Percentiles rank a stretch among this genome's conserved stretches.
phyloP scores from a whole-genome alignment of 2,888 invertebrate genomes.

The Drosophila meridionalis region DNA sequence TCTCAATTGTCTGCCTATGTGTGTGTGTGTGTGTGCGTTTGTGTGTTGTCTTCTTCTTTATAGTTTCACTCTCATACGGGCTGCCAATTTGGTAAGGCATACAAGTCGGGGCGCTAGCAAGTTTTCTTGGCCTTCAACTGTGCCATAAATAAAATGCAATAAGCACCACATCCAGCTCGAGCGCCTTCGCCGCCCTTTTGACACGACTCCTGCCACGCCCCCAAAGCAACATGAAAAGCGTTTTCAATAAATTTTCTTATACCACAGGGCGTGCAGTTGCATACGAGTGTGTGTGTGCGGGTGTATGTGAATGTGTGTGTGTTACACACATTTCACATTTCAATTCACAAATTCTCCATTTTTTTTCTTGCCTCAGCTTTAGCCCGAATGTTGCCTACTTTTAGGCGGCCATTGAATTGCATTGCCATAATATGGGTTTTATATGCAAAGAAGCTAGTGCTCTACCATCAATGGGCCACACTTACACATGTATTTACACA shows the following conservation, averaged over 20 bases:
- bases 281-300: background rate
- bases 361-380: conserved; percentile 23
- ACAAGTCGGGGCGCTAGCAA: conserved; percentile 48
- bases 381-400: conserved; percentile 55
- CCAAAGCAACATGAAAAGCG: conserved; percentile 24
- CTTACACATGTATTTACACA: background rate
- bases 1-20: conserved; percentile 47
- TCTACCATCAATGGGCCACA: conserved; percentile 26
- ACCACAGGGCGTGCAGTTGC: conserved; percentile 25
- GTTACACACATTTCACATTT: conserved; percentile 50
- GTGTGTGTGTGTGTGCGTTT: conserved; percentile 9
- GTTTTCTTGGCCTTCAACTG: conserved; percentile 68
- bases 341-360: conserved; percentile 51
- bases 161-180: conserved; percentile 30
- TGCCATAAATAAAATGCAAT: conserved; percentile 71
- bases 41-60: conserved; percentile 18
- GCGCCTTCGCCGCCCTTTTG: conserved; percentile 1
- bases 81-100: conserved; percentile 60
- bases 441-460: conserved; percentile 52
- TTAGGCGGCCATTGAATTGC: conserved; percentile 56
- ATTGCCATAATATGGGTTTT: conserved; percentile 64
- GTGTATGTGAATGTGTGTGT: conserved; percentile 15
- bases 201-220: background rate
- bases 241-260: conserved; percentile 61
- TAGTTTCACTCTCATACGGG: conserved; percentile 22